Base-by-base conservation (phyloP, 1,140 invertebrate species). In the Bombus waltoni region DNA sequence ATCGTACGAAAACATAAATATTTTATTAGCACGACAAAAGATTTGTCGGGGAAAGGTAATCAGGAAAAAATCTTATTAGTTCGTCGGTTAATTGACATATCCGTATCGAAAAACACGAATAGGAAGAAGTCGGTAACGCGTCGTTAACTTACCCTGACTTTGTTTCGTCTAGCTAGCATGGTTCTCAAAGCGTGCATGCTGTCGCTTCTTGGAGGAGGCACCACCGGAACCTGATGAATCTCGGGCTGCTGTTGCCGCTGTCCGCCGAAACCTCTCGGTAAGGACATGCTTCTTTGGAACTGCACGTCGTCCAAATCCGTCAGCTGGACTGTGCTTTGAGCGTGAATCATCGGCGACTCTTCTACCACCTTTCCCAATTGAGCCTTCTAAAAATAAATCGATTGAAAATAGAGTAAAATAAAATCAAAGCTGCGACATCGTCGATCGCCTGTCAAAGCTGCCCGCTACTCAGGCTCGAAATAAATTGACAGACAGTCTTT, bases 191-290 rank as follows among this genome's bases (percentile, higher is more conserved):
- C 95, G 68, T 94, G 93, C 90, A 95, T 95, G 53, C 95, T 95
- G 89, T 95, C 95, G 80, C 95, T 95, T 18, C 95, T 92, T 0
- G 95, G 95, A 13, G 95, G 94, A n/a, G 95, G 93, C 3, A 94
- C 92, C 47, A 95, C 94, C 0, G 95, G 95, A 18, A 88, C 85
- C 38, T 93, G 92, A 73, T 92, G 91, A 6, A 92, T 76, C 28
- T 89, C 90, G 0, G 93, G 91, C 8, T 94, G 86, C 11, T 85
- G 86, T 15, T 88, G 88, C 44, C 90, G 89, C 57, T 95, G 94
- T 0, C 94, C 94, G 3, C 95, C 95, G 78, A 95, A 95, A 35
- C 95, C 95, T 59, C 95, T 90, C 10, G 95, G 95, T 25, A 96
- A 86, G 18, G 95, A 96, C 95, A 95, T 94, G 86, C 94, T 94